These are phyloP conservation scores for Epirrhoe alternata DNA, from an alignment of 2,888 invertebrate genomes.

Conservation along the genomic window DNA sequence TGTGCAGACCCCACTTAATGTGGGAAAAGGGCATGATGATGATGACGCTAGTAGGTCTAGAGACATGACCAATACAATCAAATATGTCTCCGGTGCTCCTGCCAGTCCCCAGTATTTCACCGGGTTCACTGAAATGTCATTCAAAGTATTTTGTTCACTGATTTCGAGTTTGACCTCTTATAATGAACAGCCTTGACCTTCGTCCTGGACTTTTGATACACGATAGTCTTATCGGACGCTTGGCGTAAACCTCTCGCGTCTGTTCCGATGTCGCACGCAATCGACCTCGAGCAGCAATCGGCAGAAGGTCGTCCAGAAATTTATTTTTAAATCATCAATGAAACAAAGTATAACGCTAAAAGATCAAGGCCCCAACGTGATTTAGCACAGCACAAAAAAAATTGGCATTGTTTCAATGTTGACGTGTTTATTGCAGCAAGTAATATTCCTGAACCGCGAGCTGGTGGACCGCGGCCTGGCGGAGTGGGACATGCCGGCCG, in stretches of 20 bases:
- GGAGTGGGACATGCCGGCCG: slow-evolving; percentile 87
- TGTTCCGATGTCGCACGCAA: slow-evolving; percentile 24
- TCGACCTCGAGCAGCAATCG: slow-evolving; percentile 31
- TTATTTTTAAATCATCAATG: slow-evolving; percentile 43
- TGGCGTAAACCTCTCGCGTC: not conserved
- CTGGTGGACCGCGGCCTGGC: slow-evolving; percentile 93
- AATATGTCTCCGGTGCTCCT: no score
- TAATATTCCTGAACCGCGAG: slow-evolving; percentile 94
- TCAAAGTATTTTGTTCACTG: no score
- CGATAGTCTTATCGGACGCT: not conserved
- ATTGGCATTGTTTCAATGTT: slow-evolving; percentile 40
- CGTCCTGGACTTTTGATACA: not conserved
- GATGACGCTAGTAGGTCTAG: no score
- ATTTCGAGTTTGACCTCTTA: no score
- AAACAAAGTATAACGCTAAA: slow-evolving; percentile 30
- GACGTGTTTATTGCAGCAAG: slow-evolving; percentile 84
- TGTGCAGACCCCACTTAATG: no score
- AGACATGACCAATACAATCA: no score
- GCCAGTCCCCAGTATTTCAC: no score
- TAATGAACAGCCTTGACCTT: no score
- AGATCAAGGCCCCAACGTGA: slow-evolving; percentile 41
- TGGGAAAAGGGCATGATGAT: no score
- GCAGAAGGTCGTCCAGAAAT: slow-evolving; percentile 36
- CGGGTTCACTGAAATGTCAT: no score
- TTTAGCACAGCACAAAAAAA: slow-evolving; percentile 28